Evolutionary conservation across 2,113 vertebrate genomes (phyloP).

Genomic region (Paramormyrops kingsleyae): DNA sequence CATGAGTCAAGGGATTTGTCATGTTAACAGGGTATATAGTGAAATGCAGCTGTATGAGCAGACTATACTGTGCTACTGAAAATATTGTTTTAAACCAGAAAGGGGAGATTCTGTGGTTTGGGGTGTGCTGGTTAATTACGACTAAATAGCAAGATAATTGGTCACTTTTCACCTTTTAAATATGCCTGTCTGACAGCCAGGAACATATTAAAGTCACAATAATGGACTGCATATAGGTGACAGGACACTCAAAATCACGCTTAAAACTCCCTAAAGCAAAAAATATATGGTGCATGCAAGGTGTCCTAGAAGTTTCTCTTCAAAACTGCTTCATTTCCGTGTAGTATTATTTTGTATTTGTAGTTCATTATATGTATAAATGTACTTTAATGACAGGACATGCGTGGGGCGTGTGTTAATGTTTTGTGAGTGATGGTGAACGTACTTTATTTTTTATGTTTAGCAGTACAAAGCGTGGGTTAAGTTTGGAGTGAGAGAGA

Average conservation of each 20-base stretch:
- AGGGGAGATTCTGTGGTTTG: neutral
- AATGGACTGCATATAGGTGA: neutral
- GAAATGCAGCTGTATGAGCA: no score
- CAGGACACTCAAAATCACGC: neutral
- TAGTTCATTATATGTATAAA: neutral
- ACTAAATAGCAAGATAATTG: neutral
- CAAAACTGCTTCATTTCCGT: neutral
- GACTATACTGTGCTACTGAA: no score
- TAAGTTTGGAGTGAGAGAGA: neutral
- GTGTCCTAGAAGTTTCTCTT: neutral
- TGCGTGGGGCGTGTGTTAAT: neutral
- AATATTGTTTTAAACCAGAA: slow-evolving; percentile 73
- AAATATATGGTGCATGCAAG: neutral
- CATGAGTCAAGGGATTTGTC: neutral
- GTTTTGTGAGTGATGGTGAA: neutral
- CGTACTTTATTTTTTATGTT: neutral
- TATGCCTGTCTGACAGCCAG: neutral
- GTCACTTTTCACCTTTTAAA: neutral
- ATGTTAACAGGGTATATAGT: no score
- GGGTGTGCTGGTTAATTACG: neutral
- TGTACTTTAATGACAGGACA: neutral
- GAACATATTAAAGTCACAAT: neutral
- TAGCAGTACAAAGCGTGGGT: neutral
- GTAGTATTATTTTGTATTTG: neutral
- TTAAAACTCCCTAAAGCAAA: neutral